A percentile compares a stretch with the other conserved stretches of the same genome.
These are phyloP conservation scores for Drosophila littoralis DNA, from an alignment of 1,140 invertebrate species.

Conservation along the genomic window DNA sequence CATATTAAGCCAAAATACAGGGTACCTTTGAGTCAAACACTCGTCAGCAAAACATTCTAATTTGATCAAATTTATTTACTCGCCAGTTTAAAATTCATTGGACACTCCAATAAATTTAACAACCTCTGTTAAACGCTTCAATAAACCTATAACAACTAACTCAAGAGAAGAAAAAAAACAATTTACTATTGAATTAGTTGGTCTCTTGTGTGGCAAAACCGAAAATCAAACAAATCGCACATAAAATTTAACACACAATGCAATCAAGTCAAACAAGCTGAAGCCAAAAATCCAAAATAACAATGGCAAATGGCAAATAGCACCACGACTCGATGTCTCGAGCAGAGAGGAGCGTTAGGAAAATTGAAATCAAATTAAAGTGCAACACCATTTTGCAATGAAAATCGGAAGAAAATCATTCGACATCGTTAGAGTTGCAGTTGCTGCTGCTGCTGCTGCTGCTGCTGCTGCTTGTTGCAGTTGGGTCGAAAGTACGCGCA, in stretches of 20 bases:
- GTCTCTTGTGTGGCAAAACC: slow-evolving; percentile 6
- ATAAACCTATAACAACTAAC: not conserved
- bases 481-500: slow-evolving; percentile 37
- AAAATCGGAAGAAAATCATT: slow-evolving; percentile 56
- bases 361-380: slow-evolving; percentile 66
- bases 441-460: slow-evolving; percentile 16
- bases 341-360: not conserved
- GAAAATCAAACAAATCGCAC: slow-evolving; percentile 39
- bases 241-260: slow-evolving; percentile 41
- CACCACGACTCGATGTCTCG: not conserved
- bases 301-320: slow-evolving; percentile 38
- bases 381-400: slow-evolving; percentile 45
- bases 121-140: not conserved
- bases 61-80: not conserved
- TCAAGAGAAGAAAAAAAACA: slow-evolving; percentile 12
- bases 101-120: slow-evolving; percentile 10
- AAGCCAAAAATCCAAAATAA: slow-evolving; percentile 37
- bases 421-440: slow-evolving; percentile 36
- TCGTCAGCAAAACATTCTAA: not conserved
- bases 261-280: slow-evolving; percentile 48
- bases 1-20: not conserved
- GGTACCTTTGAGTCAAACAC: not conserved
- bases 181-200: slow-evolving; percentile 38
- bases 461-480: slow-evolving; percentile 14
- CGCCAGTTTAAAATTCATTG: not conserved